Evolutionary conservation across 1,140 invertebrate species (phyloP).

Genomic region (Drosophila leontia): DNA sequence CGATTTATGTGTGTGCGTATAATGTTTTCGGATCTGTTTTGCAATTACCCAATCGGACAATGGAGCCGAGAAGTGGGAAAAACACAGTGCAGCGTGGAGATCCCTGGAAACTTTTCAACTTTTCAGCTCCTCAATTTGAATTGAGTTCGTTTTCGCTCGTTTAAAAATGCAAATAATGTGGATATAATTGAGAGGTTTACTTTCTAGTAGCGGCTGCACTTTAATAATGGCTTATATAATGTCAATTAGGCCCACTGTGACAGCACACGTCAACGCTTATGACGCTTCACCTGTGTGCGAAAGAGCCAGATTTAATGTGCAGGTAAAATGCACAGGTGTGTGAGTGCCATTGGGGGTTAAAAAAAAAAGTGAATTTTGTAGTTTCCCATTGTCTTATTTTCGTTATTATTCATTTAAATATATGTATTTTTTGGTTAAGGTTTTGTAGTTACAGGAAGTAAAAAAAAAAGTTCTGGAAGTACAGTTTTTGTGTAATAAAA

Average conservation of each 20-base stretch:
- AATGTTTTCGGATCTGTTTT: conserved; percentile 44
- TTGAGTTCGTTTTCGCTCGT: conserved; percentile 24
- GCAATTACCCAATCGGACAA: conserved; percentile 71
- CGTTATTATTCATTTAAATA: conserved; percentile 6
- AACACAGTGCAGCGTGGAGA: conserved; percentile 17
- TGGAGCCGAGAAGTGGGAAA: conserved; percentile 43
- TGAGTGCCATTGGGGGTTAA: conserved; percentile 5
- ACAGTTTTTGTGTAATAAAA: background rate
- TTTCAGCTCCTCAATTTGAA: conserved; percentile 20
- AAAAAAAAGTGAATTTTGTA: conserved; percentile 6
- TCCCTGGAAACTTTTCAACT: conserved; percentile 22
- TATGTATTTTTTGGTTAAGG: background rate
- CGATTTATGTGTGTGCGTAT: conserved; percentile 48
- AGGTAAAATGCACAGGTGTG: conserved; percentile 34
- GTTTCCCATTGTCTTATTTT: conserved; percentile 13
- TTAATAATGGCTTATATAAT: conserved; percentile 43
- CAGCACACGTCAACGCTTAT: conserved; percentile 49
- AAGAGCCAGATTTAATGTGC: conserved; percentile 30
- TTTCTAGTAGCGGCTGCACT: conserved; percentile 34
- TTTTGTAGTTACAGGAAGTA: background rate
- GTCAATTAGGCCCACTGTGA: conserved; percentile 49
- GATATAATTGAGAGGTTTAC: conserved; percentile 34
- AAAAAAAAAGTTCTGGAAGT: background rate
- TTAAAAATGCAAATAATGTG: conserved; percentile 49
- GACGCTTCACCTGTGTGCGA: conserved; percentile 5